These are phyloP conservation scores for Hetaerina titia DNA, from an alignment of 2,888 invertebrate genomes.

Conservation along the genomic window DNA sequence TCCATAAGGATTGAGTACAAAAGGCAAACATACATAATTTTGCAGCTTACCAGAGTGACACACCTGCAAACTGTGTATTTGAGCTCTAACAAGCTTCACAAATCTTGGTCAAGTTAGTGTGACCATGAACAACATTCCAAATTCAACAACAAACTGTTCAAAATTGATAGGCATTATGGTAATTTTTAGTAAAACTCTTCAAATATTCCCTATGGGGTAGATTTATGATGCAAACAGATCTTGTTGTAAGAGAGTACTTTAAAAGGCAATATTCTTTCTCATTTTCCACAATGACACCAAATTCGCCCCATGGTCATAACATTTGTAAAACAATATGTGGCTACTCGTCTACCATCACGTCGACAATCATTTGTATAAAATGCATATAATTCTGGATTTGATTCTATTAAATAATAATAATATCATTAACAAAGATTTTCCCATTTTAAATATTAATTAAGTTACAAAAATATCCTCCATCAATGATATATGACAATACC, in stretches of 20 bases:
- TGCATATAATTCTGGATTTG: background rate
- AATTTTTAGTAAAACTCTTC: too few relatives aligned
- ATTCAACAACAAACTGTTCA: too few relatives aligned
- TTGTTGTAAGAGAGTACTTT: too few relatives aligned
- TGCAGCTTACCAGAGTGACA: background rate
- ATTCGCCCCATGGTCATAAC: background rate
- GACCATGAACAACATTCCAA: background rate
- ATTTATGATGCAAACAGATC: background rate
- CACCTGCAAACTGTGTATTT: background rate
- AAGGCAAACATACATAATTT: background rate
- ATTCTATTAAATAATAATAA: background rate
- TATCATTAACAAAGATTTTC: background rate
- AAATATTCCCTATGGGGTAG: background rate
- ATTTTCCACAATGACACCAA: background rate
- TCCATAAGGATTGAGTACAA: background rate
- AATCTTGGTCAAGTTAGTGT: background rate
- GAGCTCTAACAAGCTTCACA: background rate
- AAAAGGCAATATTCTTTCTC: background rate
- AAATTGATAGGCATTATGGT: too few relatives aligned
- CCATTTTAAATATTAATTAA: background rate
- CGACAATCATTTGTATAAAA: background rate
- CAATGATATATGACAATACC: constrained; percentile 5
- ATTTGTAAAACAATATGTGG: background rate
- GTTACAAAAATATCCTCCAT: background rate
- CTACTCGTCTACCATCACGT: background rate